These are phyloP conservation scores for Eledona agricola DNA, from an alignment of 2,888 invertebrate genomes.

Conservation along the genomic window DNA sequence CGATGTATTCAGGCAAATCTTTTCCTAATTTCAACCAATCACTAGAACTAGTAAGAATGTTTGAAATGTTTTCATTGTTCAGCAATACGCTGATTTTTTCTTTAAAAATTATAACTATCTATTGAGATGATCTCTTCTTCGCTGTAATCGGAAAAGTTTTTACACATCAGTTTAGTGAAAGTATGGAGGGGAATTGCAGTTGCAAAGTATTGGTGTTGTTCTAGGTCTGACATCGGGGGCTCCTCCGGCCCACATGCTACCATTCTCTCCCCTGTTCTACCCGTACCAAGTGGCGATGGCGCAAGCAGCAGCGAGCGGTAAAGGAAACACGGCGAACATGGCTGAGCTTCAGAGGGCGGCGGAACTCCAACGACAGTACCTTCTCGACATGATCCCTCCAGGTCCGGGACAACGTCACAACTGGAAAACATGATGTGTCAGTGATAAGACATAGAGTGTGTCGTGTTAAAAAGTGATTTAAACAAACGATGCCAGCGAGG, in stretches of 20 bases:
- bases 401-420: constrained; percentile 67
- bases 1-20: too few species aligned
- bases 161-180: too few species aligned
- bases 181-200: too few species aligned
- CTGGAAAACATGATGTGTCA: constrained; percentile 70
- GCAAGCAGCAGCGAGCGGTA: constrained; percentile 70
- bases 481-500: constrained; percentile 12
- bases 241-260: constrained; percentile 89
- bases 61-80: too few species aligned
- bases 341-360: constrained; percentile 87
- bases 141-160: too few species aligned
- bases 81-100: too few species aligned
- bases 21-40: too few species aligned
- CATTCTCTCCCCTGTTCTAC: constrained; percentile 86
- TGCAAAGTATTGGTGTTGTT: too few species aligned
- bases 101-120: too few species aligned
- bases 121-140: too few species aligned
- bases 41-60: too few species aligned
- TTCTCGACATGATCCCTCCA: constrained; percentile 93
- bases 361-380: constrained; percentile 92
- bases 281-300: constrained; percentile 90
- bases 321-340: constrained; percentile 64
- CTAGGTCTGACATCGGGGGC: constrained; percentile 67
- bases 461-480: constrained; percentile 36
- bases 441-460: constrained; percentile 40